Base-by-base conservation (phyloP, 2,113 vertebrate genomes). In the Phrynosoma platyrhinos region DNA sequence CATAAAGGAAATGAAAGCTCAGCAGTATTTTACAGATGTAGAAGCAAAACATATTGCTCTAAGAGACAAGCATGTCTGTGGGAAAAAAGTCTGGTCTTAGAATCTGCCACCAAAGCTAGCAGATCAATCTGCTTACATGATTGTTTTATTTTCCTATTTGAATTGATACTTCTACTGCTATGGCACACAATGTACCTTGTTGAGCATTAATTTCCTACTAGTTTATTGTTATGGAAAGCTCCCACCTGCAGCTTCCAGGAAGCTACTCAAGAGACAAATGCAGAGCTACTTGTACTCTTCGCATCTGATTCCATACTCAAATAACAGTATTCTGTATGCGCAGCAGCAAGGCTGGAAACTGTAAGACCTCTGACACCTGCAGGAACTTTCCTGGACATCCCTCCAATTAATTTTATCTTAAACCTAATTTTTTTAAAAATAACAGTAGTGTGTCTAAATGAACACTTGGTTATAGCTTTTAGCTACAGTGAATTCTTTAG, bases 1-100 rank as follows among this genome's bases (percentile, higher is more conserved):
- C 3, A 77, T 42, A 30, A 66, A 85, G 58, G 55, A 85, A 85
- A 85, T 77, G 74, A 85, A 77, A 64, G 72, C 9, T 85, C 71
- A 85, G 55, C 36, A 77, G 14, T 36, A 71, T 83, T 83, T 69
- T 83, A 52, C n/a, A 78, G 16, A 52, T 52, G 40, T 52, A 36
- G n/a, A 68, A 20, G 40, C 21, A 68, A 52, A 68, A 27, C 3
- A 64, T 77, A 76, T 62, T 62, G 32, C 64, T 76, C 72, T 21
- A 62, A 77, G 23, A 21, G 55, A 64, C 27, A 71, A 83, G 64
- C 36, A 52, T n/a, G 75, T 52, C 40, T 68, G 12, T 68, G 9
- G 13, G 21, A 20, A 10, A 62, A 16, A 27, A 69, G 40, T 25
- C 40, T 14, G 42, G 62, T n/a, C 16, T 62, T 3, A 30, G 10